Evolutionary conservation across 2,888 invertebrate genomes (phyloP), one percentile per base, ranked within the genome.

Genomic region (Synergus gifuensis): DNA sequence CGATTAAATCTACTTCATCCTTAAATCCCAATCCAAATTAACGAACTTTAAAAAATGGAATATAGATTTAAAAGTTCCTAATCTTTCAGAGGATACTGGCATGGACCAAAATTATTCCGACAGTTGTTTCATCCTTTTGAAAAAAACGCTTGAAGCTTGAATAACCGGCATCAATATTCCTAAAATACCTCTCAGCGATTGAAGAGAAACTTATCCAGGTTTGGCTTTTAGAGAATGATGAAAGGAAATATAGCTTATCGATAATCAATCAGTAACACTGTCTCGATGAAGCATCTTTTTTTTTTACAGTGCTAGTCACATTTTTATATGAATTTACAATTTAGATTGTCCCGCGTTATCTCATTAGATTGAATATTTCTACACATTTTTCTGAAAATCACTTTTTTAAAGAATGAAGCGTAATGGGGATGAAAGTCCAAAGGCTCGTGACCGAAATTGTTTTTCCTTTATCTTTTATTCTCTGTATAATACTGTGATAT

Each of bases 61-160:
- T 46, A 18, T 40, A 73, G 16, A 44, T 79, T 60, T 12, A 9
- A 67, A 78, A 66, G 42, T 67, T 81, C 76, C 69, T 78, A 79
- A 82, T 86, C 86, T 90, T 91, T 73, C 86, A 93, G 93, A 77
- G 98, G 98, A 0, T 92, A 94, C 86, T 98, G 98, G 96, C 95
- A 96, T 90, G 98, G 98, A 0, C 96, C 97, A 0, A 94, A 94
- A 85, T 86, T 92, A 14, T 90, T 96, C 9, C 93, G 96, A 85
- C 95, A 93, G 89, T 87, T 95, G 4, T 87, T 94, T 76, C 93
- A 76, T 66, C 81, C 85, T 66, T 28, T 87, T 42, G 88, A 86
- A 18, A 85, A 85, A 46, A 80, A 83, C 58, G 76, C 11, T 18
- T n/a, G 28, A 69, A 66, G 16, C 44, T 40, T 7, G 12, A 67